Percentiles rank a stretch among this genome's conserved stretches.
phyloP scores from a whole-genome alignment of 2,797 vertebrate species.

The Bothrops alternatus region DNA sequence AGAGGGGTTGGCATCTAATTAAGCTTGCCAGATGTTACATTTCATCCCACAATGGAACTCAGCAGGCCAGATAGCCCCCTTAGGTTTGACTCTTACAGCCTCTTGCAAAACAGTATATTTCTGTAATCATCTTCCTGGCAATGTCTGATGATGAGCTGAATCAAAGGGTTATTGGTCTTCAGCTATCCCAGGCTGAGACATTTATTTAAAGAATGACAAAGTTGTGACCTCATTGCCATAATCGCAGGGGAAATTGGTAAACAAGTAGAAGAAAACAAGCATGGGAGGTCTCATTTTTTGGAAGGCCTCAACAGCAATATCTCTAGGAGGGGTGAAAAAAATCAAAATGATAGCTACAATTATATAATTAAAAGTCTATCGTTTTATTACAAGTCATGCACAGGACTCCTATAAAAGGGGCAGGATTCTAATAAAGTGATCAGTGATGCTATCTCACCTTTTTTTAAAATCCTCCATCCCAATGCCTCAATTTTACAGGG shows the following conservation, averaged over 20 bases:
- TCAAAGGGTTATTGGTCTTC: background rate
- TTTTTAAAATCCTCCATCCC: background rate
- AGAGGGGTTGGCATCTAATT: background rate
- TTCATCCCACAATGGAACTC: background rate
- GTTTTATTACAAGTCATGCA: background rate
- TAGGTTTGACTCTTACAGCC: background rate
- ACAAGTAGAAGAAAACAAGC: background rate
- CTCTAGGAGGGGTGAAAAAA: background rate
- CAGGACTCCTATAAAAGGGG: background rate
- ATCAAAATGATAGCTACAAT: background rate
- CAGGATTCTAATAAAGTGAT: background rate
- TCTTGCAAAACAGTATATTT: background rate
- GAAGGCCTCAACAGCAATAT: background rate
- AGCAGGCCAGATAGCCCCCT: background rate
- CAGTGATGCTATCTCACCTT: background rate
- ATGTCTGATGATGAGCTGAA: background rate
- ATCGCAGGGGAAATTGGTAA: background rate
- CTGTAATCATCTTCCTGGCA: background rate
- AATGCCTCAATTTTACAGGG: background rate
- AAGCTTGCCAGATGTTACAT: conserved; percentile 8
- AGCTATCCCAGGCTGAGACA: background rate
- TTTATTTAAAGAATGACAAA: background rate
- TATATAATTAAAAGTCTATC: background rate
- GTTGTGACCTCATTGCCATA: background rate
- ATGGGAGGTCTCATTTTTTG: background rate